A percentile compares a stretch with the other conserved stretches of the same genome.
Conservation (phyloP, 2,888 invertebrate species). For the Hydrotaea diabolus region DNA sequence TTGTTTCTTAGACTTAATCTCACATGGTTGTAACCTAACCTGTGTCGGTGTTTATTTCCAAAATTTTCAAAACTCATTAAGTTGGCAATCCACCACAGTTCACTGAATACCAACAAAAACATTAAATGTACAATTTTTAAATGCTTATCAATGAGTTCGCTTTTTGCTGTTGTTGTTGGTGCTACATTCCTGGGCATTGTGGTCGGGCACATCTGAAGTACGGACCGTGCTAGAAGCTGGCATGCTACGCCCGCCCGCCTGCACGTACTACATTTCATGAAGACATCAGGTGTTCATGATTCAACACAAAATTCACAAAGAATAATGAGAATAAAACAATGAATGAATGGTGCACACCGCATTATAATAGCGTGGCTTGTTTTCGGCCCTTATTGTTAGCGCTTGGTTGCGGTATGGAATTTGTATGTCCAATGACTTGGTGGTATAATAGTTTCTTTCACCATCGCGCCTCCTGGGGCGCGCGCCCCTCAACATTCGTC, state of each 20-base stretch:
- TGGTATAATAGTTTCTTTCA: conserved; percentile 50
- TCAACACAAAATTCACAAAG: conserved; percentile 76
- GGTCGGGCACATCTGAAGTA: neutral
- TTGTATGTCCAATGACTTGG: conserved; percentile 57
- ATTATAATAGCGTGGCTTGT: conserved; percentile 18
- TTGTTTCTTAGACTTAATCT: no score
- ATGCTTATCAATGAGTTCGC: conserved; percentile 47
- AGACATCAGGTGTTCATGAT: conserved; percentile 78
- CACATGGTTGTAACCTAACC: no score
- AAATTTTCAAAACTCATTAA: neutral
- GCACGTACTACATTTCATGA: conserved; percentile 63
- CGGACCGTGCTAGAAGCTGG: neutral
- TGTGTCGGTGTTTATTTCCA: neutral
- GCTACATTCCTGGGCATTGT: neutral
- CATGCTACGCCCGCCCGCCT: neutral
- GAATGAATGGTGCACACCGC: neutral
- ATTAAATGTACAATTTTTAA: conserved; percentile 31
- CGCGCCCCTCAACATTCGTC: neutral
- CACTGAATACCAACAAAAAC: neutral
- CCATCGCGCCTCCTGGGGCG: neutral
- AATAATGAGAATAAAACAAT: conserved; percentile 48
- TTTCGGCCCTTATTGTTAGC: neutral
- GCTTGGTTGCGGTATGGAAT: conserved; percentile 33
- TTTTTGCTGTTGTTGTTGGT: conserved; percentile 18
- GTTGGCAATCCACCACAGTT: conserved; percentile 1